Conservation (phyloP, 2,797 vertebrate genomes). For the Channa striata region DNA sequence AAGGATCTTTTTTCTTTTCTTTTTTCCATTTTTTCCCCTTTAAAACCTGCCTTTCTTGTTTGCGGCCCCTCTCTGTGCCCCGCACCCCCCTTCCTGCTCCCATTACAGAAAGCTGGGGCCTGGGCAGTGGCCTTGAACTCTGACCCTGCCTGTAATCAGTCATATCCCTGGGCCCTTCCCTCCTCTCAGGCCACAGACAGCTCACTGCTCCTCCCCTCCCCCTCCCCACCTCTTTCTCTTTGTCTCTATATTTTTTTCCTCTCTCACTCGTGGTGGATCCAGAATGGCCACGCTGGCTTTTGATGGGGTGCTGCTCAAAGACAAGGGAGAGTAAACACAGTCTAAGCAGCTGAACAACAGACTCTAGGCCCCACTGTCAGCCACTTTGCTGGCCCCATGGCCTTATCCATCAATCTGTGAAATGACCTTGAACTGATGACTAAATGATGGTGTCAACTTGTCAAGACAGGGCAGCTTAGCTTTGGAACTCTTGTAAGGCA, state of each 20-base stretch:
- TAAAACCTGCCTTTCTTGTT: conserved; percentile 67
- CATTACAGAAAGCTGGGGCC: conserved; percentile 68
- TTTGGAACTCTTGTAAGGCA: conserved; percentile 52
- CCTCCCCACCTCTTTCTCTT: conserved; percentile 62
- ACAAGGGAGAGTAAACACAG: conserved; percentile 76
- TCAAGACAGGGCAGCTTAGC: conserved; percentile 65
- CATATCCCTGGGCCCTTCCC: conserved; percentile 85
- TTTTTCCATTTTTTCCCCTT: conserved; percentile 45
- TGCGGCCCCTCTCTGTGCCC: conserved; percentile 64
- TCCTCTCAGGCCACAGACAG: conserved; percentile 80
- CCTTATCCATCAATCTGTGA: conserved; percentile 73
- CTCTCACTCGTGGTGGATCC: conserved; percentile 70
- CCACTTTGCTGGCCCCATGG: conserved; percentile 75
- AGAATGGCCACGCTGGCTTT: conserved; percentile 76
- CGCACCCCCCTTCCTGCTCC: conserved; percentile 61
- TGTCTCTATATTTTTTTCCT: conserved; percentile 55
- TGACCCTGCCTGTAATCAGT: conserved; percentile 87
- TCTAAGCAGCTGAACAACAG: conserved; percentile 69
- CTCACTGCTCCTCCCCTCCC: conserved; percentile 67
- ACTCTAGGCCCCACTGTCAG: conserved; percentile 62
- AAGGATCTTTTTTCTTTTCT: conserved; percentile 49
- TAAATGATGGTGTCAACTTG: conserved; percentile 79
- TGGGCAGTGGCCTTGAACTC: conserved; percentile 83
- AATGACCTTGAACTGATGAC: conserved; percentile 81
- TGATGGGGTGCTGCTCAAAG: conserved; percentile 72